Base-by-base conservation (phyloP, 2,797 vertebrate genomes). In the Hypotaenidia okinawae region DNA sequence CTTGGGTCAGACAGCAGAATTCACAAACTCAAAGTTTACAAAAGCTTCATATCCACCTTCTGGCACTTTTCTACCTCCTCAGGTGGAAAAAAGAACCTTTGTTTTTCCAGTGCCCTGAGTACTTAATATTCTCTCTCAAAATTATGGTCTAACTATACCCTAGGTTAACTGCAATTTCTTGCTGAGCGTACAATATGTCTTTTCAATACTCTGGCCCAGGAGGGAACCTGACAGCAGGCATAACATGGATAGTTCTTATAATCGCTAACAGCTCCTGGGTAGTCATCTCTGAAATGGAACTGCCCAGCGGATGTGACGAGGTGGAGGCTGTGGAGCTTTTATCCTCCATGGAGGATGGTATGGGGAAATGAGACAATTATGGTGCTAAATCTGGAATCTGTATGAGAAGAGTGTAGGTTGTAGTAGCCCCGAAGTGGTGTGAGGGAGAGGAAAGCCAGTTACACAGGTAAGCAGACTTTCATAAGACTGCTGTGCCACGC, bases 81-180 rank as follows among this genome's bases (percentile, higher is more conserved):
- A 19, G 8, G 59, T 81, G 37, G 55, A 85, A 86, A 80, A 49
- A 49, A 74, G 85, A 33, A 54, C 58, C 68, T 93, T 87, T 94
- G 72, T 78, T 94, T 93, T 84, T 83, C 57, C 49, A 57, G 47
- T 89, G 75, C 51, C 49, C 30, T 33, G 35, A 74, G 52, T 90
- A 82, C 63, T 92, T 77, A 89, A 75, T 89, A 91, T 62, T 92
- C 33, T 52, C 15, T 84, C 87, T 91, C 69, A 66, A 85, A 89
- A 62, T 3, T 2, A n/a, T 32, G 30, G 58, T 52, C 59, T 90
- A 85, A 84, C 55, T 80, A 83, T 54, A 78, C 91, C 58, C 62
- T 27, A 72, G 82, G 58, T 47, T 86, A 85, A 72, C 73, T 69
- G 45, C 32, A 93, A 76, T 88, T 92, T 89, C 82, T 96, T 91